Percentiles rank a stretch among this genome's conserved stretches.
Conservation (phyloP, 2,113 vertebrate species). For the Craseonycteris thonglongyai region DNA sequence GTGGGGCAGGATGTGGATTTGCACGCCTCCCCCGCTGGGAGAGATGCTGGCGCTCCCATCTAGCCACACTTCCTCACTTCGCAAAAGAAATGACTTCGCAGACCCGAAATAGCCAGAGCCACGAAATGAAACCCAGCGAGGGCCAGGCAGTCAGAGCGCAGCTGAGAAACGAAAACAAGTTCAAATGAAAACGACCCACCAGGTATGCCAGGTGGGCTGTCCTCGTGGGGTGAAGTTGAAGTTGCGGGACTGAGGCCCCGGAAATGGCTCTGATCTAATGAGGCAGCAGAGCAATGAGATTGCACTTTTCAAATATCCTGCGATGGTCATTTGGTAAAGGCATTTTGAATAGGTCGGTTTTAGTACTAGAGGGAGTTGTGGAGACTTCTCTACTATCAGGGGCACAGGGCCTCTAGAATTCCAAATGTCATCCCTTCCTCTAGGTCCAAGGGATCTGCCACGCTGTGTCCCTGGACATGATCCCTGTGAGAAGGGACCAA, state of each 20-base stretch:
- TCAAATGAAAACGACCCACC: neutral
- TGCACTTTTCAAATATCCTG: neutral
- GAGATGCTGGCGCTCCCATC: neutral
- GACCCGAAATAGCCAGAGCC: constrained; percentile 42
- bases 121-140: neutral
- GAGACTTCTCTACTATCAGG: neutral
- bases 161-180: neutral
- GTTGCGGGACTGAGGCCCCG: neutral
- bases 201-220: neutral
- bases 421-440: neutral
- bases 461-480: neutral
- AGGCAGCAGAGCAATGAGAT: neutral
- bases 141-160: neutral
- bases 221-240: neutral
- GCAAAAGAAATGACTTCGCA: constrained; percentile 57
- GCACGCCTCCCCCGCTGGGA: fast-evolving
- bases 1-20: neutral
- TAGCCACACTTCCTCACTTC: constrained; percentile 53
- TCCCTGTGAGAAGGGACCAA: neutral
- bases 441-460: neutral
- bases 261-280: neutral
- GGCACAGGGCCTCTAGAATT: neutral
- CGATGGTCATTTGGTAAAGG: neutral
- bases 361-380: neutral
- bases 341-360: neutral